Conservation (phyloP, 2,888 invertebrate species). For the Caenorhabditis sulstoni region DNA sequence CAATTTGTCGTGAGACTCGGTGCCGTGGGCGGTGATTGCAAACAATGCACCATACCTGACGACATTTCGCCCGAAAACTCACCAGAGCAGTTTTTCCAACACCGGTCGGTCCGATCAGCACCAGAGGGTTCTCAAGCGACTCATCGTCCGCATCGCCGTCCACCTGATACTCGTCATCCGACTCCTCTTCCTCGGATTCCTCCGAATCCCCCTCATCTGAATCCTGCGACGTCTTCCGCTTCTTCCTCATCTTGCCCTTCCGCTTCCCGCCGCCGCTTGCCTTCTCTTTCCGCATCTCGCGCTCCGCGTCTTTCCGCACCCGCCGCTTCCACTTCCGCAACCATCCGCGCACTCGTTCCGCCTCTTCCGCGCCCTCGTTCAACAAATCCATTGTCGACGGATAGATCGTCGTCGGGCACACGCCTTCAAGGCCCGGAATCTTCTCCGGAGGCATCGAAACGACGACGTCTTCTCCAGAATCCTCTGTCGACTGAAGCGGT, state of each 20-base stretch:
- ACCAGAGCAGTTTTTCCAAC: slow-evolving; percentile 58
- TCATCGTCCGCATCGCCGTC: slow-evolving; percentile 31
- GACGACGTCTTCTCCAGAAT: too few species aligned
- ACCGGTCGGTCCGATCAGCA: slow-evolving; percentile 52
- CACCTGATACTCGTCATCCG: too few species aligned
- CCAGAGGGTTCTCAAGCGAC: slow-evolving; percentile 41
- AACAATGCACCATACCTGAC: too few species aligned
- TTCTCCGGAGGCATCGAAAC: not conserved
- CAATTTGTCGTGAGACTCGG: too few species aligned
- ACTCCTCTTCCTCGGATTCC: not conserved
- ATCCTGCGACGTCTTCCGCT: too few species aligned
- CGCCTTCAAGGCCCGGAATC: not conserved
- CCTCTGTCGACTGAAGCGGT: too few species aligned
- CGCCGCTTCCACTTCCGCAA: slow-evolving; percentile 40
- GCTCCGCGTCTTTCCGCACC: slow-evolving; percentile 38
- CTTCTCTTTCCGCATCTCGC: slow-evolving; percentile 16
- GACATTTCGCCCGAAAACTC: not conserved
- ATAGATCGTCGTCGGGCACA: not conserved
- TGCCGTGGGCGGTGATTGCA: too few species aligned
- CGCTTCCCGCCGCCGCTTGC: not conserved
- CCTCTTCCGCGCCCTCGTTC: slow-evolving; percentile 32
- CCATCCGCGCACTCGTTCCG: slow-evolving; percentile 16
- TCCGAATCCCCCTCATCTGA: not conserved
- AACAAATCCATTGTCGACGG: slow-evolving; percentile 29
- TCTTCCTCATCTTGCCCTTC: not conserved